Percentiles rank a stretch among this genome's conserved stretches.
Evolutionary conservation across 2,113 vertebrate species (phyloP).

Genomic region (Nanorana parkeri): DNA sequence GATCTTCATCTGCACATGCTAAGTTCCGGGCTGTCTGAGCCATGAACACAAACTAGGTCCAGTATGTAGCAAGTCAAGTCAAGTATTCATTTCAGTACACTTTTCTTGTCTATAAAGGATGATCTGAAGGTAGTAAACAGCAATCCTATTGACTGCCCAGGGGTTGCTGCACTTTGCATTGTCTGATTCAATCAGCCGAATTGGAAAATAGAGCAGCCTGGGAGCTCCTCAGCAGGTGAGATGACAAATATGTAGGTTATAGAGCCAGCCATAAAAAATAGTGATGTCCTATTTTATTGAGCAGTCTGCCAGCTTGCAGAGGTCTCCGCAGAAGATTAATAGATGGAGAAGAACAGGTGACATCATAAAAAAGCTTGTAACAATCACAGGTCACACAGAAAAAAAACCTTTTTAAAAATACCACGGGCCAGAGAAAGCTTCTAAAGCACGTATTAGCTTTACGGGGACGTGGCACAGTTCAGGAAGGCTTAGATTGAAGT

Average conservation of each 20-base stretch:
- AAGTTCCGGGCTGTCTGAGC: no score
- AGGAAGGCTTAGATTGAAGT: slow-evolving; percentile 24
- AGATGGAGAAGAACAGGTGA: slow-evolving; percentile 38
- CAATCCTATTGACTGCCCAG: no score
- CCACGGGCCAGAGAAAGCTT: slow-evolving; percentile 32
- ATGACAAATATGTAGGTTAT: slow-evolving; percentile 36
- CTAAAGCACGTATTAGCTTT: slow-evolving; percentile 13
- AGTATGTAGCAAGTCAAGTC: no score
- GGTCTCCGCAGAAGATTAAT: slow-evolving; percentile 38
- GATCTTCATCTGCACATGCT: no score
- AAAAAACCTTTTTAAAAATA: slow-evolving; percentile 33
- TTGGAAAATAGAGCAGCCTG: background rate
- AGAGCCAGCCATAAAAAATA: slow-evolving; percentile 31
- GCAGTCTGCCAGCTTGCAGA: slow-evolving; percentile 35
- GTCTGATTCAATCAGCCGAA: no score
- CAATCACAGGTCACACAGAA: slow-evolving; percentile 27
- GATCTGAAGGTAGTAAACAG: no score
- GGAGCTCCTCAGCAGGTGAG: background rate
- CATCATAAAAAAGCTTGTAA: slow-evolving; percentile 46
- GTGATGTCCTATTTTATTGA: slow-evolving; percentile 35
- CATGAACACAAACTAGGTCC: no score
- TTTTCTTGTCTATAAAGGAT: no score
- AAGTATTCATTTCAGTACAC: no score
- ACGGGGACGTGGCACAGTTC: background rate
- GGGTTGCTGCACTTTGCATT: no score